These are phyloP conservation scores for Salticus scenicus DNA, from an alignment of 2,888 invertebrate genomes.

Conservation along the genomic window DNA sequence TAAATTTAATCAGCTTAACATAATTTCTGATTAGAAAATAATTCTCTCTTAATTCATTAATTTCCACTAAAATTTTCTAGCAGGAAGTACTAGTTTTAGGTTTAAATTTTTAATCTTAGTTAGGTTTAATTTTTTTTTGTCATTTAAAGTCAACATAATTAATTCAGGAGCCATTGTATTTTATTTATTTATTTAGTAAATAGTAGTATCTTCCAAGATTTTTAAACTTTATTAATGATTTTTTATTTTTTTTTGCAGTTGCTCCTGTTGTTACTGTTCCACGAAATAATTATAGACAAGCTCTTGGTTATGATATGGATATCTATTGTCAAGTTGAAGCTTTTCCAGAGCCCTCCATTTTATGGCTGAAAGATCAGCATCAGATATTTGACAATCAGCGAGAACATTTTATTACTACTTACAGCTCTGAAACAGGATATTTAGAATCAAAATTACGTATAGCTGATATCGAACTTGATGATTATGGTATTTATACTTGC, in stretches of 20 bases:
- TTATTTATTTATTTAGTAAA: no score
- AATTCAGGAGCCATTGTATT: no score
- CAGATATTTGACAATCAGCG: slow-evolving; percentile 88
- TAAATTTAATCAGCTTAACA: no score
- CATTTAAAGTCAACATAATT: no score
- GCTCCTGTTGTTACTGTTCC: slow-evolving; percentile 86
- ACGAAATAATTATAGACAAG: slow-evolving; percentile 87
- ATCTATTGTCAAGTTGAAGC: slow-evolving; percentile 96
- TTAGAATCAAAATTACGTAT: slow-evolving; percentile 92
- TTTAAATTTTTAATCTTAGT: no score
- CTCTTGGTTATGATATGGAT: slow-evolving; percentile 94
- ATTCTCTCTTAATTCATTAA: no score
- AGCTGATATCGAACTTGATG: slow-evolving; percentile 93
- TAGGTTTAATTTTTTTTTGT: no score
- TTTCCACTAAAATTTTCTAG: no score
- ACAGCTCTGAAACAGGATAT: slow-evolving; percentile 93
- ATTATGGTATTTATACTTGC: slow-evolving; percentile 89
- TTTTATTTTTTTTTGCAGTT: slow-evolving; percentile 75
- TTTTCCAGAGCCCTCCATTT: slow-evolving; percentile 93
- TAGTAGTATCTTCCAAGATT: no score
- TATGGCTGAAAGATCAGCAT: slow-evolving; percentile 89
- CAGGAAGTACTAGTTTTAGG: no score
- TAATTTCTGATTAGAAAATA: no score
- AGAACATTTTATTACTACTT: slow-evolving; percentile 89
- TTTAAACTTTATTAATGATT: no score